Evolutionary conservation across 2,113 vertebrate genomes (phyloP).

Genomic region (Ovibos moschatus): DNA sequence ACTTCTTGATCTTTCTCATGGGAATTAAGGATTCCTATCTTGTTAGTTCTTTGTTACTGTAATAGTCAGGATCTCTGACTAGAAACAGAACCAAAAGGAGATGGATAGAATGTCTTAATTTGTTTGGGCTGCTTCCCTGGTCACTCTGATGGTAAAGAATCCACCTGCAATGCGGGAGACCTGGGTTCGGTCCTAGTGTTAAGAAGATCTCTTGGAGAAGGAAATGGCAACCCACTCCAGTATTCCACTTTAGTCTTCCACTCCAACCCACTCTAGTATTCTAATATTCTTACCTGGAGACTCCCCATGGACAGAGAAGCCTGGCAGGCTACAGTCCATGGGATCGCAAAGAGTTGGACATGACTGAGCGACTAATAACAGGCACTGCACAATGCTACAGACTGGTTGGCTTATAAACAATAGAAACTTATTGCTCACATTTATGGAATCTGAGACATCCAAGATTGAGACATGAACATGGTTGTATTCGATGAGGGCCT

Average conservation of each 20-base stretch:
- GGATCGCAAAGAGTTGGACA: neutral
- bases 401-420: neutral
- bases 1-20: neutral
- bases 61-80: neutral
- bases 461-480: neutral
- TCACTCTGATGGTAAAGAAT: neutral
- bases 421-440: neutral
- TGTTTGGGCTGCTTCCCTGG: neutral
- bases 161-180: neutral
- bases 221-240: neutral
- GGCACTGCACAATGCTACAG: neutral
- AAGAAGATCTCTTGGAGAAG: neutral
- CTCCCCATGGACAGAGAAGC: neutral
- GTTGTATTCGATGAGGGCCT: neutral
- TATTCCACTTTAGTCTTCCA: neutral
- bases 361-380: accelerated
- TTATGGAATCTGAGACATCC: neutral
- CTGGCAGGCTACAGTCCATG: neutral
- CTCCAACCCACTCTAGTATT: neutral
- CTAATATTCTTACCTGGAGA: neutral
- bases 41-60: neutral
- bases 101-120: neutral
- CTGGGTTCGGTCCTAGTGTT: neutral
- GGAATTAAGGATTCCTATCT: neutral
- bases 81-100: neutral